These are phyloP conservation scores for Picathartes gymnocephalus DNA, from an alignment of 2,113 vertebrate species.

Conservation along the genomic window DNA sequence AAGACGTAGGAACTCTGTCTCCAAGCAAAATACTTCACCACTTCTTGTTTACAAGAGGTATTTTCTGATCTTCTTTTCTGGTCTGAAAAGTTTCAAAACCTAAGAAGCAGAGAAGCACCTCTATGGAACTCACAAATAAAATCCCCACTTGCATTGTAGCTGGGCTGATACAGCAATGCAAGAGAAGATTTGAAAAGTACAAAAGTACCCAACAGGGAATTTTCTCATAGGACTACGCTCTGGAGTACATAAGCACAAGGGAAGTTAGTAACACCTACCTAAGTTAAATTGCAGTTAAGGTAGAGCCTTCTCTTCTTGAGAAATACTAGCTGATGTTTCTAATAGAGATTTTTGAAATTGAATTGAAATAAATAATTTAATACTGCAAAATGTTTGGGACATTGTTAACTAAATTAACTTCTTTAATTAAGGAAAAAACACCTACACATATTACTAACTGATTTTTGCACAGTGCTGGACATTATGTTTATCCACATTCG, in stretches of 20 bases:
- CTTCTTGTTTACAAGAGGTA: slow-evolving; percentile 11
- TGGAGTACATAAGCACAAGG: neutral
- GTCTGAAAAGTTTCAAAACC: neutral
- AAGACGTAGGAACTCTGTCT: neutral
- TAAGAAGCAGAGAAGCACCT: neutral
- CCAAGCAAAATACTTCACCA: neutral
- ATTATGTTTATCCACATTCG: neutral
- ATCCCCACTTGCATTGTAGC: neutral
- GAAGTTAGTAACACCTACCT: neutral
- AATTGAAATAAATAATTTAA: neutral
- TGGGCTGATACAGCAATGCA: neutral
- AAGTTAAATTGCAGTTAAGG: neutral
- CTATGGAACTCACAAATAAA: neutral
- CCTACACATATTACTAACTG: neutral
- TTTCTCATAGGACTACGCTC: neutral
- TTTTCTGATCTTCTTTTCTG: neutral
- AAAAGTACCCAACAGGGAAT: neutral
- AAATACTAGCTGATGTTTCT: neutral
- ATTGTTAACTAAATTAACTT: neutral
- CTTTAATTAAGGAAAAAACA: neutral
- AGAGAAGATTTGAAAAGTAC: neutral
- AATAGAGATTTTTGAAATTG: neutral
- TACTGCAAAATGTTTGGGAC: neutral
- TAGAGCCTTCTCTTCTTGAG: neutral
- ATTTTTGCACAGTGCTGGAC: neutral